Conservation (phyloP, 2,113 vertebrate genomes). For the Arizona elegans region DNA sequence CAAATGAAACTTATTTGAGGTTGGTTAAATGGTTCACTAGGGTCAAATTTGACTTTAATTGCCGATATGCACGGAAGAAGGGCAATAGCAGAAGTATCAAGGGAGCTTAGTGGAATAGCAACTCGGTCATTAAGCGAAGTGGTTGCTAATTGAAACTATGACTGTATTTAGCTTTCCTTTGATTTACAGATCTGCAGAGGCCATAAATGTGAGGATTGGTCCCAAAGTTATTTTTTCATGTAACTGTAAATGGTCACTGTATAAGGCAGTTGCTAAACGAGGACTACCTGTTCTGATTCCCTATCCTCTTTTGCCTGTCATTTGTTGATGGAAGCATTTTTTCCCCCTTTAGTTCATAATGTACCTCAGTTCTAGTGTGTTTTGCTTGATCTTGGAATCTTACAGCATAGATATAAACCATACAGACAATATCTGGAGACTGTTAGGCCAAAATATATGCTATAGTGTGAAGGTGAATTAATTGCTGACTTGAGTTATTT, state of each 20-base stretch:
- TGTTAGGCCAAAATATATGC: conserved; percentile 17
- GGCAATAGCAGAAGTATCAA: background rate
- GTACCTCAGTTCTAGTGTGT: background rate
- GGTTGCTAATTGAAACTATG: background rate
- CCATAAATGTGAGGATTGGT: background rate
- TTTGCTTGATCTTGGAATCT: no score
- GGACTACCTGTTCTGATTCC: background rate
- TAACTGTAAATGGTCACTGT: background rate
- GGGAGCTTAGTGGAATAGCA: background rate
- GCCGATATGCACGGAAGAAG: background rate
- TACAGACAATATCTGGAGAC: background rate
- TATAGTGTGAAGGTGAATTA: conserved; percentile 22
- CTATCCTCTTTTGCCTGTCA: background rate
- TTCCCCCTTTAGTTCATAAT: no score
- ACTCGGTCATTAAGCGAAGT: background rate
- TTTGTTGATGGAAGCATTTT: no score
- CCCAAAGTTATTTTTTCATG: background rate
- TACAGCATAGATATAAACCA: conserved; percentile 26
- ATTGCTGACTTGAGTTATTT: background rate
- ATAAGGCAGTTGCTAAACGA: background rate
- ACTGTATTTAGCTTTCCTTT: background rate
- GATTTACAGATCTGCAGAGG: background rate
- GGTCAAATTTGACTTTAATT: background rate
- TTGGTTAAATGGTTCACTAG: background rate
- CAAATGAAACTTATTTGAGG: background rate